phyloP scores from a whole-genome alignment of 2,113 vertebrate genomes.

The Electrona antarctica region DNA sequence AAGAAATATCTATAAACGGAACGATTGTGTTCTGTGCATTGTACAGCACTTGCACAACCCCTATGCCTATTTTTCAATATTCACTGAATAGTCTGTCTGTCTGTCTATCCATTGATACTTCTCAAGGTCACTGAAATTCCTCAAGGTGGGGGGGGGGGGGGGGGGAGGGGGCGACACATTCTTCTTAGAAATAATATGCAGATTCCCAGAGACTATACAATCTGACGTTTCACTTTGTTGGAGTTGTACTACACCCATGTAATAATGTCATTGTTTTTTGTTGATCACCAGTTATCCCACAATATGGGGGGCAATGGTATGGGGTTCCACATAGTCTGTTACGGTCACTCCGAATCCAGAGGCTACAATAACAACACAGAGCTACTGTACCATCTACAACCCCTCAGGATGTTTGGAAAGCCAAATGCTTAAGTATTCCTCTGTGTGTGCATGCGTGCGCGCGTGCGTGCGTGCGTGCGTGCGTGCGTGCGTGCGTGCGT shows the following conservation, averaged over 20 bases:
- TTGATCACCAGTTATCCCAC: conserved; percentile 1
- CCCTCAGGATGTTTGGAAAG: conserved; percentile 40
- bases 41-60: too few species aligned
- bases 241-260: background rate
- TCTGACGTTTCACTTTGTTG: background rate
- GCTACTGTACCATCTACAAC: conserved; percentile 3
- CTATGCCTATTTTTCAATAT: too few species aligned
- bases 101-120: too few species aligned
- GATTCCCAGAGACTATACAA: background rate
- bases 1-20: too few species aligned
- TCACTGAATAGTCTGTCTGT: too few species aligned
- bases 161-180: too few species aligned
- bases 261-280: conserved; percentile 5
- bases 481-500: background rate
- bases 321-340: conserved; percentile 36
- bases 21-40: too few species aligned
- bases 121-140: too few species aligned
- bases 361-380: conserved; percentile 9
- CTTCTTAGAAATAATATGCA: too few species aligned
- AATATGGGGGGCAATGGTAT: conserved; percentile 12
- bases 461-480: background rate
- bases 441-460: conserved; percentile 1
- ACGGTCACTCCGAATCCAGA: conserved; percentile 28
- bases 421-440: conserved; percentile 6
- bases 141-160: too few species aligned